Conservation (phyloP, 2,888 invertebrate genomes). For the Cephus rjabovi region DNA sequence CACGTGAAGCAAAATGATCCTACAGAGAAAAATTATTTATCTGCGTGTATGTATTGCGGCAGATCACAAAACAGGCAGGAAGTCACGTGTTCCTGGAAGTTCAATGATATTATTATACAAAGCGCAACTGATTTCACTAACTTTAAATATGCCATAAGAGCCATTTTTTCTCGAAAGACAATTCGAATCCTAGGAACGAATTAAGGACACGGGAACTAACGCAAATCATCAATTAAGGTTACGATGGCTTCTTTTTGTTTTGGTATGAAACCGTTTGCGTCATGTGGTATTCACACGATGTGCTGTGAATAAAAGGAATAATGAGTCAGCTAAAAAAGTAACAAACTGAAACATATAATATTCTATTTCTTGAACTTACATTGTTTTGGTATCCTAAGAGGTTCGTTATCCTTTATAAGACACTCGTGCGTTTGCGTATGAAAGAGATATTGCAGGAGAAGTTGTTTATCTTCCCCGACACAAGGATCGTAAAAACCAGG, state of each 20-base stretch:
- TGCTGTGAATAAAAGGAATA: slow-evolving; percentile 41
- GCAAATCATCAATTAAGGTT: slow-evolving; percentile 5
- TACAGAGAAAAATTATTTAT: neutral
- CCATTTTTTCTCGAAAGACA: neutral
- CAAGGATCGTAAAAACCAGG: slow-evolving; percentile 98
- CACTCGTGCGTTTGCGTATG: slow-evolving; percentile 83
- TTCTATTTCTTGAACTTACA: slow-evolving; percentile 68
- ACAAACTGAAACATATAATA: slow-evolving; percentile 35
- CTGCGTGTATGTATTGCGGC: neutral
- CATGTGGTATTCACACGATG: slow-evolving; percentile 67
- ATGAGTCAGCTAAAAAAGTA: neutral
- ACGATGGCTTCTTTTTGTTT: slow-evolving; percentile 28
- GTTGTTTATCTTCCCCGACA: slow-evolving; percentile 89
- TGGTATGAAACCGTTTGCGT: slow-evolving; percentile 42
- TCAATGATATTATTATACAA: neutral
- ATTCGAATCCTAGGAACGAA: neutral
- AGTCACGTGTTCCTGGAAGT: neutral
- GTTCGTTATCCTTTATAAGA: slow-evolving; percentile 82
- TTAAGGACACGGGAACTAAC: neutral
- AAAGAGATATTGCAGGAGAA: slow-evolving; percentile 89
- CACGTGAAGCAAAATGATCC: neutral
- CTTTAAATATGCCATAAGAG: neutral
- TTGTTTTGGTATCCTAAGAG: slow-evolving; percentile 82
- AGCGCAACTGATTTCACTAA: neutral
- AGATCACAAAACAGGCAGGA: neutral